Conservation (phyloP, 2,888 invertebrate species). For the Galerucella pusilla region DNA sequence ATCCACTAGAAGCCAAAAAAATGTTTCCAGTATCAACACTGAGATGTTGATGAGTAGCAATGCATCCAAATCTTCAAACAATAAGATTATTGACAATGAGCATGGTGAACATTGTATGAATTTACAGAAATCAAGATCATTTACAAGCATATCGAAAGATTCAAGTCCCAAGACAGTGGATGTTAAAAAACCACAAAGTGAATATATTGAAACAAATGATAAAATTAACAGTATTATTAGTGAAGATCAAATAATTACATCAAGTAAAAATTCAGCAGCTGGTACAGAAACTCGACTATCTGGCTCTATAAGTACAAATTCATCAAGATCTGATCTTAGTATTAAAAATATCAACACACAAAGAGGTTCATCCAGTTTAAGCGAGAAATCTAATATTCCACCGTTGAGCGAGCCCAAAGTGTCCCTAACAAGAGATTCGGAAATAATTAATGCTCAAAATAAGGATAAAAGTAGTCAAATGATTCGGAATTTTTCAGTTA, state of each 20-base stretch:
- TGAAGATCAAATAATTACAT: slow-evolving; percentile 5
- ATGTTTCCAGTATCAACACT: slow-evolving; percentile 10
- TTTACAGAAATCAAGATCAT: no score
- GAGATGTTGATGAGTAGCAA: slow-evolving; percentile 10
- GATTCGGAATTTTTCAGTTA: slow-evolving; percentile 32
- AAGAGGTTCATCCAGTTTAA: slow-evolving; percentile 21
- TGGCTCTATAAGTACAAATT: slow-evolving; percentile 8
- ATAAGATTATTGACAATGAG: no score
- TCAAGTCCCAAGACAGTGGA: background rate
- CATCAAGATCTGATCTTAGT: slow-evolving; percentile 22
- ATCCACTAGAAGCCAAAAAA: slow-evolving; percentile 1
- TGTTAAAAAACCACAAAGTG: background rate
- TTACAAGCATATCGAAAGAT: background rate
- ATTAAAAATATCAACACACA: slow-evolving; percentile 23
- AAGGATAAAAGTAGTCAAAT: slow-evolving; percentile 19
- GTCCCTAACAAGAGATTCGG: slow-evolving; percentile 35
- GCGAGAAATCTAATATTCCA: slow-evolving; percentile 24
- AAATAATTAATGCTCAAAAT: background rate
- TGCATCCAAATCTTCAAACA: background rate
- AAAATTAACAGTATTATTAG: background rate
- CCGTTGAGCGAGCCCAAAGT: slow-evolving; percentile 41
- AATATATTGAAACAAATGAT: background rate
- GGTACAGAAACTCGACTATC: slow-evolving; percentile 25
- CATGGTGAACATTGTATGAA: background rate
- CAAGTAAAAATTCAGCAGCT: slow-evolving; percentile 21